Conservation (phyloP, 2,113 vertebrate species). For the Nycticorax nycticorax region DNA sequence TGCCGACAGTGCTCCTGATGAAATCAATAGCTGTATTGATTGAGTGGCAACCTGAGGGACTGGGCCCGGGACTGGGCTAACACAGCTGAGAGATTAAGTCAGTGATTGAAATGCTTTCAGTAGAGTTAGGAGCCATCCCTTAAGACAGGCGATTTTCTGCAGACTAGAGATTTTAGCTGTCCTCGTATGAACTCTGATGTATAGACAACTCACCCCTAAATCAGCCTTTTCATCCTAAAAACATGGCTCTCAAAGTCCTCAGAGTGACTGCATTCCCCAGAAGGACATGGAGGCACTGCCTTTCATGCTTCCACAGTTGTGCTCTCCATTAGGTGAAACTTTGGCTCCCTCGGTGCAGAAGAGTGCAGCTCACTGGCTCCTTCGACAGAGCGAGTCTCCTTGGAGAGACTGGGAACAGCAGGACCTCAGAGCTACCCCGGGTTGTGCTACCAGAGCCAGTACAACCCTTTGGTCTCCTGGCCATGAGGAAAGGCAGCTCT, state of each 20-base stretch:
- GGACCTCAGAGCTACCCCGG: background rate
- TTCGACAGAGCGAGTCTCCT: background rate
- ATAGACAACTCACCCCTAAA: background rate
- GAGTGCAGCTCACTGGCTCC: background rate
- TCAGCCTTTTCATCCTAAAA: background rate
- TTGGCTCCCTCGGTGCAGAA: background rate
- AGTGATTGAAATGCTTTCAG: conserved; percentile 33
- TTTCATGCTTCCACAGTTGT: background rate
- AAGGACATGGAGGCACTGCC: background rate
- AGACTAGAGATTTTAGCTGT: background rate
- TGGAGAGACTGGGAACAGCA: background rate
- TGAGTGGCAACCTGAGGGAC: conserved; percentile 1
- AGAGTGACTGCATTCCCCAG: background rate
- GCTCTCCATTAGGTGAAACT: background rate
- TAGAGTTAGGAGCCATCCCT: background rate
- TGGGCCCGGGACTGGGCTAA: background rate
- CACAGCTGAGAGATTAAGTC: background rate
- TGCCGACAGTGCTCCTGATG: conserved; percentile 18
- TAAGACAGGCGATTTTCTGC: conserved; percentile 8
- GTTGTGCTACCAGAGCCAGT: background rate
- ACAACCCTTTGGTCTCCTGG: background rate
- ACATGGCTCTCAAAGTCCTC: background rate
- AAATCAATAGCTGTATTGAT: conserved; percentile 31
- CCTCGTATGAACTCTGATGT: background rate
- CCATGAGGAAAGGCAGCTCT: background rate